phyloP scores from a whole-genome alignment of 2,113 vertebrate species.

The Petaurus breviceps region DNA sequence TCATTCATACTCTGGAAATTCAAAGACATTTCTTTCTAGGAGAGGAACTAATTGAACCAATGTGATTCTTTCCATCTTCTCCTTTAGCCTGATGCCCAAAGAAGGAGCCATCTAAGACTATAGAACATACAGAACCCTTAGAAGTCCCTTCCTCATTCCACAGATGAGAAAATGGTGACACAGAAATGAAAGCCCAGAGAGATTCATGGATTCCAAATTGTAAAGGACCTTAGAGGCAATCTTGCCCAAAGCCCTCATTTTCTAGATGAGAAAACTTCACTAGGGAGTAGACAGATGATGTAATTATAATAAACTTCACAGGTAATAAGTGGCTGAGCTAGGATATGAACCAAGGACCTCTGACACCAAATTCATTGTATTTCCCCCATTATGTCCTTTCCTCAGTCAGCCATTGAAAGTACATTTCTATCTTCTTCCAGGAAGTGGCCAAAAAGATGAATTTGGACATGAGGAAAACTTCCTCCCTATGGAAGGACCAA shows the following conservation, averaged over 20 bases:
- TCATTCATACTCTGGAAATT: slow-evolving; percentile 22
- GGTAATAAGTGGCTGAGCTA: not conserved
- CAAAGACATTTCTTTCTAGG: not conserved
- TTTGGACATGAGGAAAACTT: slow-evolving; percentile 95
- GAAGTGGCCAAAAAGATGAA: slow-evolving; percentile 96
- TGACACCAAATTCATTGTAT: not conserved
- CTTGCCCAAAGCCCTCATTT: not conserved
- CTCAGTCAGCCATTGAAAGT: not conserved
- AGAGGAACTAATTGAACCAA: not conserved
- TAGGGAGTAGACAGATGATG: not conserved
- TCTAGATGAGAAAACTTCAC: not conserved
- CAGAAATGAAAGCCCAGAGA: not conserved
- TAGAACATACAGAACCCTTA: not conserved
- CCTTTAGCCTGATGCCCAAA: not conserved
- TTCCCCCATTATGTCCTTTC: not conserved
- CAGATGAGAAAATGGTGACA: not conserved
- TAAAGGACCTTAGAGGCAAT: not conserved
- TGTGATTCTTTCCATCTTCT: not conserved
- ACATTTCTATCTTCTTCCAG: slow-evolving; percentile 78
- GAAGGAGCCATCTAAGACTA: not conserved
- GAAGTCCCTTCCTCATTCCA: not conserved
- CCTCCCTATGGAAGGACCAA: slow-evolving; percentile 98
- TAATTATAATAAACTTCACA: no score
- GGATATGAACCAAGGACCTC: not conserved
- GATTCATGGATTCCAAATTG: not conserved